Evolutionary conservation across 2,888 invertebrate species (phyloP).

Genomic region (Tetrapedia diversipes): DNA sequence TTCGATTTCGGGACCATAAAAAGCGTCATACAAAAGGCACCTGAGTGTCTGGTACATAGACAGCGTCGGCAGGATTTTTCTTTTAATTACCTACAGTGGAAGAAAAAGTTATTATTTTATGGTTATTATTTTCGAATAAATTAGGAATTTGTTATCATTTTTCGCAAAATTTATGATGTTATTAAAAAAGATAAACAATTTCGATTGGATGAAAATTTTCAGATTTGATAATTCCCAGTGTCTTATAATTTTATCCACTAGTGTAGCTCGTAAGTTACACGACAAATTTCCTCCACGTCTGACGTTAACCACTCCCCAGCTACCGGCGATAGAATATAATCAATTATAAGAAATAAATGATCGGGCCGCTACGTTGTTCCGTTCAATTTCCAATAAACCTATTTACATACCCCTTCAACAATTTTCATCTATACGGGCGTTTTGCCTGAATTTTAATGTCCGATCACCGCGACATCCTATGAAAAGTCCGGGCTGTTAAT

Average conservation of each 20-base stretch:
- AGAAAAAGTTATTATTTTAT: too few species aligned
- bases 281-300: not conserved
- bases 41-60: too few species aligned
- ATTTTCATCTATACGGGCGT: not conserved
- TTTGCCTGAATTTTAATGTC: slow-evolving; percentile 15
- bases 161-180: too few species aligned
- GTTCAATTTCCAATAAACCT: slow-evolving; percentile 11
- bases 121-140: too few species aligned
- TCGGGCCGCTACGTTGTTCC: not conserved
- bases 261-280: not conserved
- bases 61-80: too few species aligned
- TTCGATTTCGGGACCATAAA: too few species aligned
- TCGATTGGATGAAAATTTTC: too few species aligned
- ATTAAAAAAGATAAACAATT: too few species aligned
- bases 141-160: too few species aligned
- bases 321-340: not conserved
- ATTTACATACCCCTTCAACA: not conserved
- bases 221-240: too few species aligned
- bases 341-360: not conserved
- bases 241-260: not conserved
- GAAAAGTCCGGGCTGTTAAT: not conserved
- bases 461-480: not conserved
- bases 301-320: not conserved
- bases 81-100: too few species aligned
- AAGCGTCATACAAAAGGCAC: too few species aligned